Conservation (phyloP, 2,113 vertebrate species). For the Cyrtonyx montezumae region DNA sequence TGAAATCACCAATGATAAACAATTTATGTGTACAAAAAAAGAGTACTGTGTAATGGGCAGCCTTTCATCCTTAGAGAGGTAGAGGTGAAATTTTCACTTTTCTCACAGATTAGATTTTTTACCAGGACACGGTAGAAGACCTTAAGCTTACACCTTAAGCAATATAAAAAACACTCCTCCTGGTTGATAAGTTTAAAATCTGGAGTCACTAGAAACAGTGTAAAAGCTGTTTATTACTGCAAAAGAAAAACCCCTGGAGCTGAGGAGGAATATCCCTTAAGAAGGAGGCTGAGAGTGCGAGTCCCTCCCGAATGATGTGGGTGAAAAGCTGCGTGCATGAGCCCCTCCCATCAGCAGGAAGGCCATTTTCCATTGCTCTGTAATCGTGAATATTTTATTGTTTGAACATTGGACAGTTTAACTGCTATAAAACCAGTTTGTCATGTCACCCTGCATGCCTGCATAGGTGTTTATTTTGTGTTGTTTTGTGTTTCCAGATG, state of each 20-base stretch:
- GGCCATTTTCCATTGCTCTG: neutral
- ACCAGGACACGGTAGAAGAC: neutral
- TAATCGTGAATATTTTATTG: slow-evolving; percentile 53
- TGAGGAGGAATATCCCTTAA: neutral
- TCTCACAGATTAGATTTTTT: neutral
- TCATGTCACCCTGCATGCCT: neutral
- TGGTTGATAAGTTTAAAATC: neutral
- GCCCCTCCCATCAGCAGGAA: slow-evolving; percentile 13
- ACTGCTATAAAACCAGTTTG: neutral
- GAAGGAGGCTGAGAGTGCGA: neutral
- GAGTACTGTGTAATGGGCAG: neutral
- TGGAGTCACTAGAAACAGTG: neutral
- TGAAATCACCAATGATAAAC: neutral
- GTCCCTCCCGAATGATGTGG: neutral
- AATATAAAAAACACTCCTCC: neutral
- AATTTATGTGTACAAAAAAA: neutral
- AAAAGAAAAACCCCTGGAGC: neutral
- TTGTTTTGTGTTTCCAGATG: neutral
- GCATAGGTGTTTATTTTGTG: neutral
- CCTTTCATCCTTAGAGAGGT: neutral
- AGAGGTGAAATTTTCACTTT: neutral
- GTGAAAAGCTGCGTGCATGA: slow-evolving; percentile 6
- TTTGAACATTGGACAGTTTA: slow-evolving; percentile 45
- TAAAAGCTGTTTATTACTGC: neutral
- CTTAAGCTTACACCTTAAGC: neutral